Evolutionary conservation across 2,888 invertebrate genomes (phyloP).

Genomic region (Magallana nippona): DNA sequence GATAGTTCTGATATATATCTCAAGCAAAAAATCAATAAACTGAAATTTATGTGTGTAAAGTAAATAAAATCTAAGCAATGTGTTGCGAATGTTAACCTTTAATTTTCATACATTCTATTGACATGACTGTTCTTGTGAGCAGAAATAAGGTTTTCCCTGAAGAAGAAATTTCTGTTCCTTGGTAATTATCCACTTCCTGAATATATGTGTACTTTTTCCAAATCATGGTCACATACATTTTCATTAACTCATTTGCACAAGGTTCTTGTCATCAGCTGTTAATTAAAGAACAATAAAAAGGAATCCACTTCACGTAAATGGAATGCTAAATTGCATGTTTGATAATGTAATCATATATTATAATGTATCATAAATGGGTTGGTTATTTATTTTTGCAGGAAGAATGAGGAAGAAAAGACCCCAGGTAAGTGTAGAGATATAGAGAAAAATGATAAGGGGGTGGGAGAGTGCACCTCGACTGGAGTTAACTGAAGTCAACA

Average conservation of each 20-base stretch:
- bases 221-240: no score
- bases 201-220: background rate
- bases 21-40: no score
- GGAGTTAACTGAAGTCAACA: no score
- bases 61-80: no score
- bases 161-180: conserved; percentile 3
- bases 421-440: background rate
- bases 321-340: no score
- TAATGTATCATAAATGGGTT: background rate
- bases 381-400: background rate
- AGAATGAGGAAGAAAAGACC: background rate
- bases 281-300: no score
- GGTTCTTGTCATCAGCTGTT: no score
- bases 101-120: background rate
- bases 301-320: no score
- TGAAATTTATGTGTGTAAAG: no score
- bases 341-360: background rate
- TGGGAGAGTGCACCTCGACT: background rate
- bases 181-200: background rate
- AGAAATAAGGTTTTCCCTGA: conserved; percentile 40
- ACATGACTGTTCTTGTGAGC: conserved; percentile 9
- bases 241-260: no score
- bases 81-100: no score
- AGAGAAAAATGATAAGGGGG: background rate
- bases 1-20: no score